phyloP scores from a whole-genome alignment of 2,888 invertebrate genomes.

The Microchrysa polita region DNA sequence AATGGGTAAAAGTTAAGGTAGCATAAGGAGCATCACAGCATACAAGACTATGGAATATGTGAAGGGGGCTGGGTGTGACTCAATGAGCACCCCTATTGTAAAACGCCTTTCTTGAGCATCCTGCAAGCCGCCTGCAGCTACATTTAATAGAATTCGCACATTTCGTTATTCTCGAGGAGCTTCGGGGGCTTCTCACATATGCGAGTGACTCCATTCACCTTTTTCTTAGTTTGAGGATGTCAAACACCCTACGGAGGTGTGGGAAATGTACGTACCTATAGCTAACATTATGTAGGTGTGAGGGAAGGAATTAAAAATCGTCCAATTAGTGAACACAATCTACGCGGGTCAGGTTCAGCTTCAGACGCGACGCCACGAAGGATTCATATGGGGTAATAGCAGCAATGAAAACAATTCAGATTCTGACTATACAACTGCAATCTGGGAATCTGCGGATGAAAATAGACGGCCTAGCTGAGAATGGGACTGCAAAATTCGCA shows the following conservation, averaged over 20 bases:
- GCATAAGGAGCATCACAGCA: too few species aligned
- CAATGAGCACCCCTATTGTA: constrained; percentile 13
- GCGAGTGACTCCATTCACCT: constrained; percentile 2
- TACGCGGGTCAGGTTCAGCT: constrained; percentile 23
- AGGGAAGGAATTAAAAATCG: constrained; percentile 53
- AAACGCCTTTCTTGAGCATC: constrained; percentile 16
- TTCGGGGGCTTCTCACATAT: constrained; percentile 5
- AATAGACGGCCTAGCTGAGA: too few species aligned
- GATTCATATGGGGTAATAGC: constrained; percentile 10
- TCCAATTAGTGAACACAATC: constrained; percentile 53
- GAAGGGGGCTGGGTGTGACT: background rate
- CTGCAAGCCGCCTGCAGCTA: constrained; percentile 12
- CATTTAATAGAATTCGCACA: constrained; percentile 40
- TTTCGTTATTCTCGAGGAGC: constrained; percentile 26
- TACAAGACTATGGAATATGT: background rate
- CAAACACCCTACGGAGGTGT: background rate
- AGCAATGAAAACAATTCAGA: constrained; percentile 17
- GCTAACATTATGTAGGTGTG: too few species aligned
- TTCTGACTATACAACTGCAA: background rate
- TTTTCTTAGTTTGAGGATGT: background rate
- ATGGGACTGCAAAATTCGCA: background rate
- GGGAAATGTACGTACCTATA: too few species aligned
- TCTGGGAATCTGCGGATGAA: background rate
- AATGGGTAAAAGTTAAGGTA: background rate
- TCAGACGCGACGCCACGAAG: background rate